Evolutionary conservation across 1,140 invertebrate species (phyloP).

Genomic region (Paraescarpia echinospica): DNA sequence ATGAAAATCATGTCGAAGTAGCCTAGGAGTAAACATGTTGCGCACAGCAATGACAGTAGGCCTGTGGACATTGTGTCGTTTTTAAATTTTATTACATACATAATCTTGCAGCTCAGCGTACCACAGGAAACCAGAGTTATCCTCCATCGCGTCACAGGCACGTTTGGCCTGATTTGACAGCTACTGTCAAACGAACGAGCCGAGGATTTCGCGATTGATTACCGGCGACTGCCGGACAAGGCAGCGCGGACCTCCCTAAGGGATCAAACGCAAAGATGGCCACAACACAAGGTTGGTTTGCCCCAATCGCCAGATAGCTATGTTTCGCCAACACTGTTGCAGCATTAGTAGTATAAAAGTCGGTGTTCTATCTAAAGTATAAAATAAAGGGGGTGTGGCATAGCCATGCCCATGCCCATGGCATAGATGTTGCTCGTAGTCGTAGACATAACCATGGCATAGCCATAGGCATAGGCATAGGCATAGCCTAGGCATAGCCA

Average conservation of each 20-base stretch:
- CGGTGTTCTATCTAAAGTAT: background rate
- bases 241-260: background rate
- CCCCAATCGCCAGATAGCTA: background rate
- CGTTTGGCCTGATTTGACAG: background rate
- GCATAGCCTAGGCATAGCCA: no score
- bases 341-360: background rate
- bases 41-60: background rate
- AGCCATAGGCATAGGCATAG: no score
- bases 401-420: no score
- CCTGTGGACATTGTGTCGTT: background rate
- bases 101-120: background rate
- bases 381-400: background rate
- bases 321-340: background rate
- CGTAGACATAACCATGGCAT: no score
- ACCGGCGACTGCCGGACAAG: background rate
- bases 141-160: background rate
- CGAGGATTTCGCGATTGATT: background rate
- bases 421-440: no score
- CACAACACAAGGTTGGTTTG: background rate
- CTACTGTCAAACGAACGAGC: background rate
- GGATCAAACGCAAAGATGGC: background rate
- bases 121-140: background rate
- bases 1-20: conserved; percentile 5
- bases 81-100: background rate
- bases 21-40: conserved; percentile 5